Evolutionary conservation across 2,797 vertebrate genomes (phyloP).

Genomic region (Remorina albescens): DNA sequence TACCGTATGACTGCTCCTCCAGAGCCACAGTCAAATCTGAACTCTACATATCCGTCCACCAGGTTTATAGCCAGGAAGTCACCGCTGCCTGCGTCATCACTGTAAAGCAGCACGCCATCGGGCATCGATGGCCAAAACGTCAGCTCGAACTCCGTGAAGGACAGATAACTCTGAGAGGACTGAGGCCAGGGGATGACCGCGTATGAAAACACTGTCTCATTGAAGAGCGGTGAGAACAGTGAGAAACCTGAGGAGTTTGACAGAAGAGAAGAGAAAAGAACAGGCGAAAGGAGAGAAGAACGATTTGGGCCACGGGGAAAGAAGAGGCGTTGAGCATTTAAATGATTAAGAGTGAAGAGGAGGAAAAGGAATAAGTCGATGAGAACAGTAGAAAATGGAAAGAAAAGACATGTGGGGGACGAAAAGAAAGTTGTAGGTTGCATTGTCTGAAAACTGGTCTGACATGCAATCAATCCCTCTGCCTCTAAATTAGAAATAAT

Average conservation of each 20-base stretch:
- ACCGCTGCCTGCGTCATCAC: conserved; percentile 89
- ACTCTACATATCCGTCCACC: conserved; percentile 89
- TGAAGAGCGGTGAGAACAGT: conserved; percentile 92
- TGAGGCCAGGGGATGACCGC: conserved; percentile 91
- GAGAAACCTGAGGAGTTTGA: conserved; percentile 84
- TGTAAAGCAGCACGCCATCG: conserved; percentile 92
- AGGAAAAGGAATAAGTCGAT: background rate
- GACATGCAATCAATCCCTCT: conserved; percentile 32
- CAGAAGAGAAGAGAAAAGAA: background rate
- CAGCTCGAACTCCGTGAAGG: conserved; percentile 96
- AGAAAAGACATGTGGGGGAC: background rate
- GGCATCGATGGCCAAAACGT: conserved; percentile 87
- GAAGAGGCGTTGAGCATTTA: background rate
- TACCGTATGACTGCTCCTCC: conserved; percentile 93
- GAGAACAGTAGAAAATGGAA: conserved; percentile 9
- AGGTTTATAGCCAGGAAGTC: conserved; percentile 93
- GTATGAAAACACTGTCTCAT: conserved; percentile 89
- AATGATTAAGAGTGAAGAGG: conserved; percentile 25
- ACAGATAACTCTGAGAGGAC: conserved; percentile 91
- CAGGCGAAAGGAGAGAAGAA: background rate
- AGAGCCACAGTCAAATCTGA: conserved; percentile 97
- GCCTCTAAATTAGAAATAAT: conserved; percentile 30
- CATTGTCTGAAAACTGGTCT: conserved; percentile 25
- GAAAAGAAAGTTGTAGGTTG: conserved; percentile 13
- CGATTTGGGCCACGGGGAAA: background rate